phyloP scores from a whole-genome alignment of 2,797 vertebrate species.

The Yasuhikotakia modesta region DNA sequence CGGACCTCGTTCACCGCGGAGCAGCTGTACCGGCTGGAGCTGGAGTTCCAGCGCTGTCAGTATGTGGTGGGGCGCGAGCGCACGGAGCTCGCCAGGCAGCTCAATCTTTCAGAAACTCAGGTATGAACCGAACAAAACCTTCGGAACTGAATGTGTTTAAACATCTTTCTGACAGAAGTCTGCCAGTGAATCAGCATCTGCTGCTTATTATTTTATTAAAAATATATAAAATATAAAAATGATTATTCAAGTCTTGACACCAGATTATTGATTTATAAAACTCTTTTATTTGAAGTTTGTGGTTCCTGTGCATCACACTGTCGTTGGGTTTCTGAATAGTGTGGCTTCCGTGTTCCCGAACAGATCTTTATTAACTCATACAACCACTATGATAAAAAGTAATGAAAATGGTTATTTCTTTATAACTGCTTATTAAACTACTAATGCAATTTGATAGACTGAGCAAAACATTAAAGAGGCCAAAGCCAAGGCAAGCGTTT shows the following conservation, averaged over 20 bases:
- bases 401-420: no score
- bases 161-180: not conserved
- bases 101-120: constrained; percentile 95
- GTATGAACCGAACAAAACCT: constrained; percentile 68
- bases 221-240: no score
- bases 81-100: constrained; percentile 89
- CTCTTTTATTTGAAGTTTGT: not conserved
- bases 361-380: no score
- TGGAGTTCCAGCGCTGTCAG: constrained; percentile 96
- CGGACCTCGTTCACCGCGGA: constrained; percentile 96
- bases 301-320: no score
- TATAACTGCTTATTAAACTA: no score
- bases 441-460: not conserved
- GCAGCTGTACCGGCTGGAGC: constrained; percentile 93
- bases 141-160: not conserved
- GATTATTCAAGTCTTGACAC: no score
- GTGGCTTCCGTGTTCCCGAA: no score
- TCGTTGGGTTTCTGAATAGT: no score
- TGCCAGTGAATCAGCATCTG: not conserved
- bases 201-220: no score
- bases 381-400: no score
- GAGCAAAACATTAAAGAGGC: not conserved
- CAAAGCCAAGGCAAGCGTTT: not conserved
- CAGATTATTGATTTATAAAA: not conserved
- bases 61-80: constrained; percentile 95